These are phyloP conservation scores for Bombus turneri DNA, from an alignment of 1,140 invertebrate species.

Conservation along the genomic window DNA sequence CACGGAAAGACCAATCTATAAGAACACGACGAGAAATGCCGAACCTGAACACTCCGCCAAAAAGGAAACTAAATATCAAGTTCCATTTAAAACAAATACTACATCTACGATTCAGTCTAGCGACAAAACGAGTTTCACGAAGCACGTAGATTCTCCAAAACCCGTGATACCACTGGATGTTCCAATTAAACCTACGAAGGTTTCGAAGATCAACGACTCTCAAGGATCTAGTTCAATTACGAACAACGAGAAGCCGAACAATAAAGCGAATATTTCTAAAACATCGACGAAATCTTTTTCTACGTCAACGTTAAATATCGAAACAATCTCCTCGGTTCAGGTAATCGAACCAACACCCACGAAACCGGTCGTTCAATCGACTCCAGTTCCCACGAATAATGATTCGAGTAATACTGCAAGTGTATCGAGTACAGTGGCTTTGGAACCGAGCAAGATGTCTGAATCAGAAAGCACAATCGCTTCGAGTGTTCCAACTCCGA, in stretches of 20 bases:
- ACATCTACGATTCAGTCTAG: slow-evolving; percentile 64
- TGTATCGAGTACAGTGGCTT: neutral
- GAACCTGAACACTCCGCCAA: slow-evolving; percentile 45
- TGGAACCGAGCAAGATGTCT: slow-evolving; percentile 74
- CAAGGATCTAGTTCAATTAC: neutral
- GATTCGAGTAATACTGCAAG: neutral
- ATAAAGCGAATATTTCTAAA: slow-evolving; percentile 48
- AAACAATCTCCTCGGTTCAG: slow-evolving; percentile 78
- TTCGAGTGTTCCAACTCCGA: slow-evolving; percentile 71
- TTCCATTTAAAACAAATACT: slow-evolving; percentile 66
- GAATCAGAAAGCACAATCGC: slow-evolving; percentile 40
- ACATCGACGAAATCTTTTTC: slow-evolving; percentile 61
- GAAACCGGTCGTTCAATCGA: slow-evolving; percentile 65
- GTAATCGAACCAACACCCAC: slow-evolving; percentile 76
- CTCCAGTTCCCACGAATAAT: slow-evolving; percentile 41
- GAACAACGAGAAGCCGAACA: slow-evolving; percentile 31
- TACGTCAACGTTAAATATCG: slow-evolving; percentile 75
- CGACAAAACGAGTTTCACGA: neutral
- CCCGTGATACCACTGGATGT: slow-evolving; percentile 44
- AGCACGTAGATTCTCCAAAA: slow-evolving; percentile 35
- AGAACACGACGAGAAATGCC: slow-evolving; percentile 50
- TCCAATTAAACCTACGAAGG: slow-evolving; percentile 53
- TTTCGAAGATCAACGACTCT: slow-evolving; percentile 27
- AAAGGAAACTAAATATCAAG: slow-evolving; percentile 71
- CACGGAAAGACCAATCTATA: slow-evolving; percentile 19